These are phyloP conservation scores for Gymnopithys bicolor DNA, from an alignment of 2,797 vertebrate genomes.

Conservation along the genomic window DNA sequence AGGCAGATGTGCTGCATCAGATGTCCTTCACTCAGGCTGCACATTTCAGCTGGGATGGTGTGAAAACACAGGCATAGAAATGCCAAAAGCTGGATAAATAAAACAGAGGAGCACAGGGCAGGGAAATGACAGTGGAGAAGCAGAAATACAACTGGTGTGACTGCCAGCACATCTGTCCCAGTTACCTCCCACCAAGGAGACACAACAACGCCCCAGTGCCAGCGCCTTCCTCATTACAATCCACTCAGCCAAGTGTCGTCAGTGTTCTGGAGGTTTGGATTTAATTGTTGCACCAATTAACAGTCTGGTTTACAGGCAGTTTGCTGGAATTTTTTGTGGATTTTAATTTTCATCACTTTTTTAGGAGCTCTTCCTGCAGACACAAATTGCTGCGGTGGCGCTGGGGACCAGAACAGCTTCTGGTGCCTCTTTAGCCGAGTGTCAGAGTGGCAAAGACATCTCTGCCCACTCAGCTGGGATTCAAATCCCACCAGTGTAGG, in stretches of 20 bases:
- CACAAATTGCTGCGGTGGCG: background rate
- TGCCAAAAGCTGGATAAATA: background rate
- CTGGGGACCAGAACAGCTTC: background rate
- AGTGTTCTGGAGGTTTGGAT: slow-evolving; percentile 42
- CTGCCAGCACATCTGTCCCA: slow-evolving; percentile 55
- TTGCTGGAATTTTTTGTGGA: background rate
- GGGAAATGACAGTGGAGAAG: background rate
- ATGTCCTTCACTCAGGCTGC: background rate
- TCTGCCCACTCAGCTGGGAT: background rate
- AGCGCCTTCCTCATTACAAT: background rate
- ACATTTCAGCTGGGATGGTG: fast-evolving
- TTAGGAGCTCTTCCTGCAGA: background rate
- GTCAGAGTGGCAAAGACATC: background rate
- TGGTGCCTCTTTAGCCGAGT: background rate
- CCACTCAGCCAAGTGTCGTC: slow-evolving; percentile 53
- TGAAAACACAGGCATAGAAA: background rate
- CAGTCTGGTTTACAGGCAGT: background rate
- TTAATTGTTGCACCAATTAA: slow-evolving; percentile 60
- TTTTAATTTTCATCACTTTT: background rate
- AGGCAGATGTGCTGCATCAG: fast-evolving
- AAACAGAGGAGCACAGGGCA: background rate
- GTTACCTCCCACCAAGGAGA: slow-evolving; percentile 26
- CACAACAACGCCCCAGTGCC: slow-evolving; percentile 18
- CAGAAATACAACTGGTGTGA: background rate
- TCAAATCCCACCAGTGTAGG: background rate